A percentile compares a stretch with the other conserved stretches of the same genome.
Conservation (phyloP, 1,140 invertebrate species). For the Heliconius nattereri region DNA sequence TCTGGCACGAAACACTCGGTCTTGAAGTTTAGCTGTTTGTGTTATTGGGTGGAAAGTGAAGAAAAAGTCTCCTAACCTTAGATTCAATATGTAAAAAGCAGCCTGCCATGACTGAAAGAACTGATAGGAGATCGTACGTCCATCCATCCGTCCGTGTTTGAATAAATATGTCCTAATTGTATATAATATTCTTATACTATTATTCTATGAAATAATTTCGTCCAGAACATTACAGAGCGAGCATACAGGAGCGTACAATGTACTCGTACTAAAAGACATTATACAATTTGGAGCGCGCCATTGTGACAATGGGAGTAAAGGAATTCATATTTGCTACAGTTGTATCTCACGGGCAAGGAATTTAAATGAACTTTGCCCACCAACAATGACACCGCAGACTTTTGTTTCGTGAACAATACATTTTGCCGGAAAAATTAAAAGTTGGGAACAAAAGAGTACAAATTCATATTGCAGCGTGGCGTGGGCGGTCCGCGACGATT, state of each 20-base stretch:
- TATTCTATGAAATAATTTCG: background rate
- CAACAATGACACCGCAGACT: conserved; percentile 77
- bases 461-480: conserved; percentile 72
- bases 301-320: conserved; percentile 72
- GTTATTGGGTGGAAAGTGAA: too few relatives aligned
- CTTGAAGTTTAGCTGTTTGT: too few relatives aligned
- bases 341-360: conserved; percentile 73
- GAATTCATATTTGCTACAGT: conserved; percentile 78
- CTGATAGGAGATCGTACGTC: too few relatives aligned
- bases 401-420: conserved; percentile 77
- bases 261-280: conserved; percentile 55
- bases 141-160: too few relatives aligned
- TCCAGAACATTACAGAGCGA: conserved; percentile 13
- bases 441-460: conserved; percentile 72
- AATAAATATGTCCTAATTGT: too few relatives aligned
- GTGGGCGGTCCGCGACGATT: conserved; percentile 53
- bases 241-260: conserved; percentile 21
- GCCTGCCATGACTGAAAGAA: too few relatives aligned
- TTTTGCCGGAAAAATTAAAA: conserved; percentile 78
- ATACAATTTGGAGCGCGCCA: conserved; percentile 62
- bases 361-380: conserved; percentile 79
- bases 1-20: too few relatives aligned
- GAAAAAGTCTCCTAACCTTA: too few relatives aligned
- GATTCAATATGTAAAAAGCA: too few relatives aligned
- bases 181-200: background rate